A percentile compares a stretch with the other conserved stretches of the same genome.
phyloP scores from a whole-genome alignment of 2,888 invertebrate genomes.

The Meliscaeva auricollis region DNA sequence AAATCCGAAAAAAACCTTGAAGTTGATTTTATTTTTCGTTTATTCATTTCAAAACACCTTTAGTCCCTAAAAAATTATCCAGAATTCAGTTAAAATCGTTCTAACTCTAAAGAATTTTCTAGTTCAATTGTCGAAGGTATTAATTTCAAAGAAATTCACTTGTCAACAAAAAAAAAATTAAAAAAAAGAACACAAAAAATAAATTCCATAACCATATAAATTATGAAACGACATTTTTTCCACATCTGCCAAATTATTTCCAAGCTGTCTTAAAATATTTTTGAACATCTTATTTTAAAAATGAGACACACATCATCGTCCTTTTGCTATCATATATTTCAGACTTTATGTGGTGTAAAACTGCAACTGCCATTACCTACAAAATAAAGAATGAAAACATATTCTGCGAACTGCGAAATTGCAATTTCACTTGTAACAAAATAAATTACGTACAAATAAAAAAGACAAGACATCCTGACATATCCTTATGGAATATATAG shows the following conservation, averaged over 20 bases:
- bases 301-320: background rate
- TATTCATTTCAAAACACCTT: too few species aligned
- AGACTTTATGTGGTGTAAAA: constrained; percentile 69
- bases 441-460: constrained; percentile 69
- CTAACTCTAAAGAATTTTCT: too few species aligned
- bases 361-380: background rate
- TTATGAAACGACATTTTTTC: background rate
- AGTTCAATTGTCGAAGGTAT: too few species aligned
- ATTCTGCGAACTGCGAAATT: constrained; percentile 54
- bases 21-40: too few species aligned
- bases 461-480: constrained; percentile 25
- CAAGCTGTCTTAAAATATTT: constrained; percentile 5
- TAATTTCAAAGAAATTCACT: background rate
- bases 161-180: constrained; percentile 10
- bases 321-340: constrained; percentile 16
- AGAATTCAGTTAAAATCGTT: too few species aligned
- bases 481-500: background rate
- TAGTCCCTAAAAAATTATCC: too few species aligned
- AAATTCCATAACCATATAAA: background rate
- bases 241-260: constrained; percentile 23
- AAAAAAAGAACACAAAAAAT: too few species aligned
- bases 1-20: too few species aligned
- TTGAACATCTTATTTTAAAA: constrained; percentile 31
- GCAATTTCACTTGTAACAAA: constrained; percentile 72
- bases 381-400: constrained; percentile 38